These are phyloP conservation scores for Globia sparganii DNA, from an alignment of 2,888 invertebrate species.

Conservation along the genomic window DNA sequence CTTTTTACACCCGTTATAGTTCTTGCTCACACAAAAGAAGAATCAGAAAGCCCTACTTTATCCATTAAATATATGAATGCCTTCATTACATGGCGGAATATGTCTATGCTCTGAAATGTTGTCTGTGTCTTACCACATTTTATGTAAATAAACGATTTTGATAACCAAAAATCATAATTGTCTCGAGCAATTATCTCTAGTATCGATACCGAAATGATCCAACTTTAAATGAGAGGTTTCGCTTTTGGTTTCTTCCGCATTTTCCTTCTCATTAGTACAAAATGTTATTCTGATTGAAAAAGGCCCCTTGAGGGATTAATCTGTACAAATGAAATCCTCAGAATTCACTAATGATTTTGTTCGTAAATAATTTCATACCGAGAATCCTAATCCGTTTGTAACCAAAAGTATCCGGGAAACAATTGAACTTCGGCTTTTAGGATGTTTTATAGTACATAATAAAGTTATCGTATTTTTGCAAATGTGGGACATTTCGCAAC, in stretches of 20 bases:
- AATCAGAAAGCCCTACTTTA: neutral
- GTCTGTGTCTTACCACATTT: neutral
- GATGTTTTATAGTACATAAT: slow-evolving; percentile 26
- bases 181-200: neutral
- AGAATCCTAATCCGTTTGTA: slow-evolving; percentile 40
- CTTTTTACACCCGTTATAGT: neutral
- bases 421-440: slow-evolving; percentile 44
- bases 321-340: slow-evolving; percentile 29
- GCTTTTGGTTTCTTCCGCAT: neutral
- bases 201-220: slow-evolving; percentile 7
- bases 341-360: slow-evolving; percentile 38
- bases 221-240: slow-evolving; percentile 14
- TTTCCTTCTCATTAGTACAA: slow-evolving; percentile 23
- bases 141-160: neutral
- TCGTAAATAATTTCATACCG: slow-evolving; percentile 42
- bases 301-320: slow-evolving; percentile 40
- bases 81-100: too few species aligned
- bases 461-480: slow-evolving; percentile 48
- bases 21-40: neutral
- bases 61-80: too few species aligned
- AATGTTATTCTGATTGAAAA: slow-evolving; percentile 35
- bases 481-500: slow-evolving; percentile 57
- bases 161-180: neutral
- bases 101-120: too few species aligned
- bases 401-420: slow-evolving; percentile 38